A percentile compares a stretch with the other conserved stretches of the same genome.
phyloP scores from a whole-genome alignment of 2,113 vertebrate species.

The Lepisosteus osseus region DNA sequence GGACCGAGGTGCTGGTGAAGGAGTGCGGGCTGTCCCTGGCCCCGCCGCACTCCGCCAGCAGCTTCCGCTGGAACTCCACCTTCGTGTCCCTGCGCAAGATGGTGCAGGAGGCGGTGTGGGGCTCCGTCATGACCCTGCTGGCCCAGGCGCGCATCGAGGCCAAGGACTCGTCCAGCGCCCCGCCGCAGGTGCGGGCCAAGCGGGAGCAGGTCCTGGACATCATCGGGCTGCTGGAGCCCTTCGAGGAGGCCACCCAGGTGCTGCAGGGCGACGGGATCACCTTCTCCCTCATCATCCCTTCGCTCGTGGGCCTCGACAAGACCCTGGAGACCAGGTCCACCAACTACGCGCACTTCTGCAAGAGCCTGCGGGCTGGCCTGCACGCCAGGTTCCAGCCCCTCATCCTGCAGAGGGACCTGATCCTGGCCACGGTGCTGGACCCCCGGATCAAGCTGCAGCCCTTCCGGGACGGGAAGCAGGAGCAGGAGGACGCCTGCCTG shows the following conservation, averaged over 20 bases:
- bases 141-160: slow-evolving; percentile 60
- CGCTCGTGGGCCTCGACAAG: slow-evolving; percentile 60
- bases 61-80: slow-evolving; percentile 63
- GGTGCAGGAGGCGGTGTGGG: slow-evolving; percentile 55
- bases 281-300: slow-evolving; percentile 55
- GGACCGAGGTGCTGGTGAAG: slow-evolving; percentile 61
- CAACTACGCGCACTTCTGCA: slow-evolving; percentile 54
- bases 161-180: slow-evolving; percentile 43
- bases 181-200: slow-evolving; percentile 55
- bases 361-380: slow-evolving; percentile 56
- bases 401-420: slow-evolving; percentile 55
- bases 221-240: slow-evolving; percentile 59
- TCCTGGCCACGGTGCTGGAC: slow-evolving; percentile 59
- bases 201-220: slow-evolving; percentile 63
- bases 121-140: slow-evolving; percentile 47
- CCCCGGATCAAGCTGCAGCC: slow-evolving; percentile 65
- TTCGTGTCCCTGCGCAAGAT: slow-evolving; percentile 52
- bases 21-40: slow-evolving; percentile 54
- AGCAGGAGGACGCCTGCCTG: slow-evolving; percentile 32
- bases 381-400: slow-evolving; percentile 53
- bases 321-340: slow-evolving; percentile 44
- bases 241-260: slow-evolving; percentile 59
- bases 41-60: slow-evolving; percentile 37
- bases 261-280: slow-evolving; percentile 58
- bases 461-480: slow-evolving; percentile 41